Percentiles rank a stretch among this genome's conserved stretches.
Conservation (phyloP, 1,140 invertebrate genomes). For the Drosophila novamexicana region DNA sequence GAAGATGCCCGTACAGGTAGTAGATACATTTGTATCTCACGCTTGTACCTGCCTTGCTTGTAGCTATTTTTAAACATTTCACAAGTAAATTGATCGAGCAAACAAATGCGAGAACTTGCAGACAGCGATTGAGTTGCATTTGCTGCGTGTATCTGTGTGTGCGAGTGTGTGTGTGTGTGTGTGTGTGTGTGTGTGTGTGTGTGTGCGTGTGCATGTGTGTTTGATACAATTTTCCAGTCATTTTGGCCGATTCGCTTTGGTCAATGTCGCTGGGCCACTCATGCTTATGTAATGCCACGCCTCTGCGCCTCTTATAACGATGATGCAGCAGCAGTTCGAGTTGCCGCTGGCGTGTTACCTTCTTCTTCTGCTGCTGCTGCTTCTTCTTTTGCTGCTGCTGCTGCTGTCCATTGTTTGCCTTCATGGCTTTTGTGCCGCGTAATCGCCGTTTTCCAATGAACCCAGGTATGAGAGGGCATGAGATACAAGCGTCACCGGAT, state of each 20-base stretch:
- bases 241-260: constrained; percentile 62
- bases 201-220: background rate
- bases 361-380: background rate
- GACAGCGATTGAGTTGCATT: constrained; percentile 59
- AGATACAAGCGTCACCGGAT: constrained; percentile 74
- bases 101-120: constrained; percentile 65
- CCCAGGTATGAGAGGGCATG: constrained; percentile 60
- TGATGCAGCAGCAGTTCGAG: constrained; percentile 55
- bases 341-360: constrained; percentile 26
- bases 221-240: constrained; percentile 69
- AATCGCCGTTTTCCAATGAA: constrained; percentile 81
- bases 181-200: constrained; percentile 1
- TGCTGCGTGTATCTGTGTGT: constrained; percentile 14
- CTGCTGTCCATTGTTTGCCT: constrained; percentile 62
- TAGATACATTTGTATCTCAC: constrained; percentile 76
- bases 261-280: constrained; percentile 37
- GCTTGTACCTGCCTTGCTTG: constrained; percentile 62
- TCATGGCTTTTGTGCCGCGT: constrained; percentile 79
- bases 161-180: constrained; percentile 1
- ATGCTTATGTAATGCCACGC: constrained; percentile 62
- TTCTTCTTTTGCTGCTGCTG: background rate
- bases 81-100: constrained; percentile 75
- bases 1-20: constrained; percentile 50
- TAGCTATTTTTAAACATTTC: constrained; percentile 71
- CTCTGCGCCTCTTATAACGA: constrained; percentile 35